Conservation (phyloP, 2,797 vertebrate genomes). For the Philypnodon macrostomus region DNA sequence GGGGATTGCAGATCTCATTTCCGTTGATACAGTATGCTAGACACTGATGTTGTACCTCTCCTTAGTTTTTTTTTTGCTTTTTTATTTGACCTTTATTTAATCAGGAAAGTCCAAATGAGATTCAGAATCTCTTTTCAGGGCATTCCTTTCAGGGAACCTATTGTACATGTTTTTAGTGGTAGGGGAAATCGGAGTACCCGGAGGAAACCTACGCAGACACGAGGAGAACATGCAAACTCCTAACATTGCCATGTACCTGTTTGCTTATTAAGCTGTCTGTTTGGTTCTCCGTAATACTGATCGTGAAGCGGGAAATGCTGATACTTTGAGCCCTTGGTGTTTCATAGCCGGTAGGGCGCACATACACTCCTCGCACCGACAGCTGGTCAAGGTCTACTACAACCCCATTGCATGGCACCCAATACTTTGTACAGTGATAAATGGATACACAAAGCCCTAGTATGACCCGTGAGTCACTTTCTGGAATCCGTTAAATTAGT, state of each 20-base stretch:
- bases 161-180: too few relatives aligned
- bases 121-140: too few relatives aligned
- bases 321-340: slow-evolving; percentile 15
- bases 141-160: too few relatives aligned
- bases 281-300: background rate
- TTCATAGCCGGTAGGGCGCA: slow-evolving; percentile 8
- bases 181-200: too few relatives aligned
- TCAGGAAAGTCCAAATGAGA: too few relatives aligned
- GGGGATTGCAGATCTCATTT: slow-evolving; percentile 11
- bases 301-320: too few relatives aligned
- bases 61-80: too few relatives aligned
- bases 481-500: slow-evolving; percentile 52
- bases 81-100: too few relatives aligned
- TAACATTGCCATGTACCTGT: slow-evolving; percentile 15
- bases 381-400: slow-evolving; percentile 58
- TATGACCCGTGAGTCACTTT: slow-evolving; percentile 40
- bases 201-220: too few relatives aligned
- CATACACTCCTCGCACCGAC: slow-evolving; percentile 19
- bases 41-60: slow-evolving; percentile 8
- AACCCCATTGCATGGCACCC: slow-evolving; percentile 46
- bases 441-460: slow-evolving; percentile 55
- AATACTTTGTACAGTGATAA: slow-evolving; percentile 57
- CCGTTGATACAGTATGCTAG: slow-evolving; percentile 5
- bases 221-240: too few relatives aligned
- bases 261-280: slow-evolving; percentile 8